These are phyloP conservation scores for Brachypodius melanocephalos DNA, from an alignment of 2,113 vertebrate genomes.

Conservation along the genomic window DNA sequence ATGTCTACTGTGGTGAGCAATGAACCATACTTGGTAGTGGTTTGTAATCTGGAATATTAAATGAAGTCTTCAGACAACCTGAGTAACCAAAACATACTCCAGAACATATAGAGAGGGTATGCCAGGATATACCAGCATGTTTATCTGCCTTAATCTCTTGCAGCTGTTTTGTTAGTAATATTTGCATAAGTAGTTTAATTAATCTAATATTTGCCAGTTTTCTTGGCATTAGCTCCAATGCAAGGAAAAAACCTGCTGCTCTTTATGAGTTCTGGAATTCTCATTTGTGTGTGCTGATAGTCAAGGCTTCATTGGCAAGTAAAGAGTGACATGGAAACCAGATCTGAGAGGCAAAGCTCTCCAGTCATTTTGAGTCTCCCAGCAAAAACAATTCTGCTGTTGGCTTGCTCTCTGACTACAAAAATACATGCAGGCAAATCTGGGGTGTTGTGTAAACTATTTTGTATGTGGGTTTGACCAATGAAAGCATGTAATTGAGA, in stretches of 20 bases:
- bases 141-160: neutral
- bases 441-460: conserved; percentile 4
- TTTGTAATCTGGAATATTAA: neutral
- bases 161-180: accelerated
- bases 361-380: neutral
- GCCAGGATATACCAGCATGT: neutral
- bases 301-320: neutral
- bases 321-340: neutral
- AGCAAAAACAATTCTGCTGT: neutral
- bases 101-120: neutral
- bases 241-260: neutral
- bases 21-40: neutral
- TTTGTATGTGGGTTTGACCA: conserved; percentile 8
- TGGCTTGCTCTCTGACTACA: neutral
- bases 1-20: neutral
- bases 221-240: neutral
- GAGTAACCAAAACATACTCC: neutral
- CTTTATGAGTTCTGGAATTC: neutral
- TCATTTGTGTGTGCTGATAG: neutral
- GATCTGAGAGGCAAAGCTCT: neutral
- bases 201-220: neutral
- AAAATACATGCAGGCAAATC: neutral
- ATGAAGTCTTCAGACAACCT: neutral
- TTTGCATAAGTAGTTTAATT: neutral
- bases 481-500: conserved; percentile 31